Conservation (phyloP, 1,140 invertebrate genomes). For the Asobara japonica region DNA sequence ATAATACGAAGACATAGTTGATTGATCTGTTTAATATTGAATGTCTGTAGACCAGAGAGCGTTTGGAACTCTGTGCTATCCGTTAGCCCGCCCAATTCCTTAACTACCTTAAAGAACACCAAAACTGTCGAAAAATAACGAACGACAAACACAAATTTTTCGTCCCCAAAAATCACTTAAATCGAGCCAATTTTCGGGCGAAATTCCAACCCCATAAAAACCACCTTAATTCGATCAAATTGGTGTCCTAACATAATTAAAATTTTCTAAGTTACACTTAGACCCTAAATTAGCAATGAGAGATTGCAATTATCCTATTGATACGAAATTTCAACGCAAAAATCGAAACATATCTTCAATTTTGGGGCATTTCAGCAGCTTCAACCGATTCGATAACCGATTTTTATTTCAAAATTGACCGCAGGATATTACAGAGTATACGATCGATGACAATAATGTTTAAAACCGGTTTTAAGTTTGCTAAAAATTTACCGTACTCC, state of each 20-base stretch:
- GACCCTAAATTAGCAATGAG: background rate
- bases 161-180: background rate
- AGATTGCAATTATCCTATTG: background rate
- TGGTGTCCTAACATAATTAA: background rate
- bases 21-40: slow-evolving; percentile 68
- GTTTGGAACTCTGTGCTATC: slow-evolving; percentile 68
- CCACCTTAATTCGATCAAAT: slow-evolving; percentile 15
- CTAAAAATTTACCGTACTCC: slow-evolving; percentile 9
- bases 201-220: background rate
- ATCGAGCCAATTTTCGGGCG: background rate
- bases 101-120: slow-evolving; percentile 33
- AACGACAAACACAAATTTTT: background rate
- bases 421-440: background rate
- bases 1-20: slow-evolving; percentile 66
- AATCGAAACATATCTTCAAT: background rate
- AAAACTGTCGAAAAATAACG: slow-evolving; percentile 21
- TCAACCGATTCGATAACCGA: background rate
- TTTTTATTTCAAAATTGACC: slow-evolving; percentile 12
- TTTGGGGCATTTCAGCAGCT: background rate
- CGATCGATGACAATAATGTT: slow-evolving; percentile 22
- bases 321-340: background rate
- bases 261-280: background rate
- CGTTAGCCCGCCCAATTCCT: slow-evolving; percentile 47
- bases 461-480: slow-evolving; percentile 32
- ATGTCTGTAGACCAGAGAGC: slow-evolving; percentile 68